Evolutionary conservation across 2,888 invertebrate species (phyloP).

Genomic region (Drosophila setosimentum): DNA sequence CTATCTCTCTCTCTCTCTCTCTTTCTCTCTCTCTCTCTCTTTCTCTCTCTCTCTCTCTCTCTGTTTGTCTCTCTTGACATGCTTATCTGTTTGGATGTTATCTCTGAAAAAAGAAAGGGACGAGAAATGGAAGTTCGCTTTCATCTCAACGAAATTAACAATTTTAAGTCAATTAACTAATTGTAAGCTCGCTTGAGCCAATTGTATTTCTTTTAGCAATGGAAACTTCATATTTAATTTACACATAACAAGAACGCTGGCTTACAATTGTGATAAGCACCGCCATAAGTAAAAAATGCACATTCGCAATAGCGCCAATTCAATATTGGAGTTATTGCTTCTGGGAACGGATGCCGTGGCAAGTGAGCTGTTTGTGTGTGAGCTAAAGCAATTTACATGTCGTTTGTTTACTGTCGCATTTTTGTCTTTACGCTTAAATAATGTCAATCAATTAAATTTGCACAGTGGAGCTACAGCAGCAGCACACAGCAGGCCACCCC

Average conservation of each 20-base stretch:
- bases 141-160: conserved; percentile 57
- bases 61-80: background rate
- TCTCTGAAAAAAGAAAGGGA: conserved; percentile 1
- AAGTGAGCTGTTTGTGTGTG: conserved; percentile 4
- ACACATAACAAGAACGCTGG: background rate
- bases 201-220: conserved; percentile 6
- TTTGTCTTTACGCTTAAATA: conserved; percentile 51
- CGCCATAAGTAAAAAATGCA: background rate
- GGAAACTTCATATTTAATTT: conserved; percentile 52
- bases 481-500: conserved; percentile 8
- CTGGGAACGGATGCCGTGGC: background rate
- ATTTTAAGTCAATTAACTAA: conserved; percentile 69
- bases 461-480: conserved; percentile 7
- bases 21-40: conserved; percentile 8
- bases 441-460: conserved; percentile 61
- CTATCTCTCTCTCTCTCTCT: background rate
- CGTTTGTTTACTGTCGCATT: conserved; percentile 54
- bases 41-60: background rate
- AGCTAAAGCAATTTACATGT: conserved; percentile 53
- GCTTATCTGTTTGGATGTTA: conserved; percentile 22
- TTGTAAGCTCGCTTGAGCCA: conserved; percentile 40
- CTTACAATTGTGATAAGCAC: background rate
- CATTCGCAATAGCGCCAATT: background rate
- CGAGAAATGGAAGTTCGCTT: conserved; percentile 50
- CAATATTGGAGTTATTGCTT: conserved; percentile 10